Evolutionary conservation across 2,113 vertebrate species (phyloP).

Genomic region (Colossoma macropomum): DNA sequence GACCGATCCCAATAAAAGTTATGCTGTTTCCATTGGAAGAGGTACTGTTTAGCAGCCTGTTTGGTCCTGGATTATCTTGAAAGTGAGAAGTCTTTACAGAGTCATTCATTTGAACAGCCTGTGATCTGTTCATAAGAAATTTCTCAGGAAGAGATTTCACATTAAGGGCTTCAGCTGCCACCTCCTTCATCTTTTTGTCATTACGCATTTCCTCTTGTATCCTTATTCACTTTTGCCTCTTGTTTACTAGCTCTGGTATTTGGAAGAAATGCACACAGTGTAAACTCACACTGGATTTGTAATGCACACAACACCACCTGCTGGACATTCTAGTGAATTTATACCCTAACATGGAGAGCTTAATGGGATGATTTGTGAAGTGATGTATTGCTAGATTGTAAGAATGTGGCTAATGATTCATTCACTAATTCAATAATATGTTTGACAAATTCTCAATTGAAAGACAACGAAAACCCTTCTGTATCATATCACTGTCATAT

Average conservation of each 20-base stretch:
- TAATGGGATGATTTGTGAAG: neutral
- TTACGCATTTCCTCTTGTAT: neutral
- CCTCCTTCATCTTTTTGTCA: neutral
- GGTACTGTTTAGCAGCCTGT: neutral
- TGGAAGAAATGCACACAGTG: neutral
- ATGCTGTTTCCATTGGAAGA: too few relatives aligned
- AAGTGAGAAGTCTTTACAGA: neutral
- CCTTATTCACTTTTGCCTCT: constrained; percentile 17
- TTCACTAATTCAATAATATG: too few relatives aligned
- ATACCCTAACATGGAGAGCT: neutral
- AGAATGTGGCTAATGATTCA: neutral
- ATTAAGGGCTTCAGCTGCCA: neutral
- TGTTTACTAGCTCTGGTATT: constrained; percentile 11
- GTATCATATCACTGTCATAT: too few relatives aligned
- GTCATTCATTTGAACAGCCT: neutral
- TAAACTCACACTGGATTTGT: neutral
- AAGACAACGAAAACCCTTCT: too few relatives aligned
- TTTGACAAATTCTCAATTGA: too few relatives aligned
- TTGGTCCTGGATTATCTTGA: neutral
- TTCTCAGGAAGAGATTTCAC: neutral
- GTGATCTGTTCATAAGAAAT: neutral
- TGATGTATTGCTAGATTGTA: neutral
- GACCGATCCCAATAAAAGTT: too few relatives aligned
- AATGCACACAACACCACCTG: constrained; percentile 44
- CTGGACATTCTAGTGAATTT: constrained; percentile 24